phyloP scores from a whole-genome alignment of 1,140 invertebrate species.

The Aphelinus atriplicis region DNA sequence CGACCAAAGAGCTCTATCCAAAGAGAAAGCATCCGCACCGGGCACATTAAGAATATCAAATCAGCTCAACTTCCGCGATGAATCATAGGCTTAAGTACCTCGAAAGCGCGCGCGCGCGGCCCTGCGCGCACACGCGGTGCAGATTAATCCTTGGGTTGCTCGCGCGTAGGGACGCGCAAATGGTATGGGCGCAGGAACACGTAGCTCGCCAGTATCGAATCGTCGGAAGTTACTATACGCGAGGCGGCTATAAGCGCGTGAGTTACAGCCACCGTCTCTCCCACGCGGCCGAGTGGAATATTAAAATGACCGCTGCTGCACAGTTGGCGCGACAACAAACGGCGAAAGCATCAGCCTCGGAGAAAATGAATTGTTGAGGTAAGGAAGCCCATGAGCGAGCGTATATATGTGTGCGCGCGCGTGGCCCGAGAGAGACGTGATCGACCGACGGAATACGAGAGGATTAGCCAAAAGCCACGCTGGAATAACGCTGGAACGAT shows the following conservation, averaged over 20 bases:
- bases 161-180: neutral
- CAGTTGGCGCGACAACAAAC: neutral
- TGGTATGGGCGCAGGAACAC: neutral
- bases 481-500: too few species aligned
- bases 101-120: too few species aligned
- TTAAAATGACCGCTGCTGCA: constrained; percentile 20
- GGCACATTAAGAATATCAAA: too few species aligned
- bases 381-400: neutral
- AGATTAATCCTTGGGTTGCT: neutral
- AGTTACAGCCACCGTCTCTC: neutral
- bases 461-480: too few species aligned
- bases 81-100: too few species aligned
- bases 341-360: neutral
- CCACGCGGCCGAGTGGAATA: constrained; percentile 26
- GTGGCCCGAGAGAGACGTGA: too few species aligned
- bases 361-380: constrained; percentile 6
- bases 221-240: neutral
- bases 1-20: too few species aligned
- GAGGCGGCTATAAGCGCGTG: neutral
- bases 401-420: too few species aligned
- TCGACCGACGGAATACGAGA: too few species aligned
- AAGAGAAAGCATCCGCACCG: too few species aligned
- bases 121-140: neutral
- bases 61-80: too few species aligned
- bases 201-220: constrained; percentile 1